Conservation (phyloP, 2,888 invertebrate genomes). For the Minunthozetes semirufus region DNA sequence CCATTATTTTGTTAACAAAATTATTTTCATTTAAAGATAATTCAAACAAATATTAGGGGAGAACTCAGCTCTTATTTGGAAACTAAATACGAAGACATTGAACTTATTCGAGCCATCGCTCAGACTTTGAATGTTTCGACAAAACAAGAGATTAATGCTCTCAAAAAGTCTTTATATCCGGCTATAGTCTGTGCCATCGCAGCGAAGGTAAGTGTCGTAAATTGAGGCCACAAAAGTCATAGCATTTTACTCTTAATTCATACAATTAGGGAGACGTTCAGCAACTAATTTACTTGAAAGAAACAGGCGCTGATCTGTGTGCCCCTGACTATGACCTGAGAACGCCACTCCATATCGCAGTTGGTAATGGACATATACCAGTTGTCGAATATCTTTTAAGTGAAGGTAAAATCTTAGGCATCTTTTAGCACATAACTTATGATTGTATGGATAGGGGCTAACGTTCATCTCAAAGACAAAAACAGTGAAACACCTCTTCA, state of each 20-base stretch:
- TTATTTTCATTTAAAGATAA: conserved; percentile 55
- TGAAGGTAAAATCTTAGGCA: conserved; percentile 51
- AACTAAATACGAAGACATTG: conserved; percentile 50
- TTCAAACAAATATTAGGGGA: conserved; percentile 69
- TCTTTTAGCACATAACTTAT: too few species aligned
- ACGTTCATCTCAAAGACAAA: conserved; percentile 69
- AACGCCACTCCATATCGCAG: conserved; percentile 73
- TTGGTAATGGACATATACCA: conserved; percentile 60
- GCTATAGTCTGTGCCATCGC: conserved; percentile 63
- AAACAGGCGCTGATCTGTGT: conserved; percentile 65
- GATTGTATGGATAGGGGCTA: conserved; percentile 55
- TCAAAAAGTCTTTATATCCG: conserved; percentile 60
- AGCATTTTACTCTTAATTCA: too few species aligned
- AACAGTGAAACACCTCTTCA: conserved; percentile 64
- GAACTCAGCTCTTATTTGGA: conserved; percentile 59
- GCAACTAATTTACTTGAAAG: conserved; percentile 8
- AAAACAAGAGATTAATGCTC: conserved; percentile 54
- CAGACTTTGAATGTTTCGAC: conserved; percentile 55
- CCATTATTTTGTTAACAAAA: too few species aligned
- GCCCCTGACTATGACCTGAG: conserved; percentile 65
- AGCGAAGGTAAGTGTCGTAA: conserved; percentile 45
- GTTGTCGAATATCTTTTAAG: conserved; percentile 66
- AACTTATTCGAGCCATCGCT: conserved; percentile 58
- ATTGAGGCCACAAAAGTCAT: too few species aligned
- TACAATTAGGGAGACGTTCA: conserved; percentile 16